Percentiles rank a stretch among this genome's conserved stretches.
Conservation (phyloP, 2,797 vertebrate species). For the Saxicola maurus region DNA sequence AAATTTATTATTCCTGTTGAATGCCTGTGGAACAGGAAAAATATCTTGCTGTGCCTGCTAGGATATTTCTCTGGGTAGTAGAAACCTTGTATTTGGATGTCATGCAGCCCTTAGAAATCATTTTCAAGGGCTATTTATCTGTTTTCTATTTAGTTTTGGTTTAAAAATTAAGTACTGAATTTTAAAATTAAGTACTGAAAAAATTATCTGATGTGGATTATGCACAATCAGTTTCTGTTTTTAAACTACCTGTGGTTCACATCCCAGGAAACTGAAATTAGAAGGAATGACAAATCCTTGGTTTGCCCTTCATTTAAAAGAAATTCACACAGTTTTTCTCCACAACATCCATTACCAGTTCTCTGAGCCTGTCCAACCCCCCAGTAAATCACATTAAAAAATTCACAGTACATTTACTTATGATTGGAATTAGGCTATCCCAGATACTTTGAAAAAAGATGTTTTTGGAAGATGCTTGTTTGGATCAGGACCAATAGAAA, state of each 20-base stretch:
- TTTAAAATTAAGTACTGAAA: background rate
- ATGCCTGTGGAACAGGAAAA: background rate
- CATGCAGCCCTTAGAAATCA: background rate
- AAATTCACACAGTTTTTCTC: background rate
- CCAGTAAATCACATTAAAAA: background rate
- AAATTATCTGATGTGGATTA: background rate
- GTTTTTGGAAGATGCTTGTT: background rate
- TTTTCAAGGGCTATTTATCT: background rate
- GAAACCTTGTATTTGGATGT: background rate
- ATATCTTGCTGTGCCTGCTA: background rate
- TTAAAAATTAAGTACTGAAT: background rate
- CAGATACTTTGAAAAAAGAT: background rate
- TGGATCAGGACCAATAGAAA: background rate
- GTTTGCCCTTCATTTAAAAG: background rate
- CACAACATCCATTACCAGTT: background rate
- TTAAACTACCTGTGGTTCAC: background rate
- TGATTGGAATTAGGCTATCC: background rate
- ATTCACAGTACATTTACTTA: slow-evolving; percentile 23
- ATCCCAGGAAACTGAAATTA: background rate
- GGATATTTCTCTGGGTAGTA: background rate
- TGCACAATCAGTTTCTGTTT: background rate
- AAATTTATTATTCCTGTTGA: background rate
- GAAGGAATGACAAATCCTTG: background rate
- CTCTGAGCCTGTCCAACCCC: background rate
- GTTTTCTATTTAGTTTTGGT: background rate